Base-by-base conservation (phyloP, 2,888 invertebrate genomes). In the Nesidiocoris tenuis region DNA sequence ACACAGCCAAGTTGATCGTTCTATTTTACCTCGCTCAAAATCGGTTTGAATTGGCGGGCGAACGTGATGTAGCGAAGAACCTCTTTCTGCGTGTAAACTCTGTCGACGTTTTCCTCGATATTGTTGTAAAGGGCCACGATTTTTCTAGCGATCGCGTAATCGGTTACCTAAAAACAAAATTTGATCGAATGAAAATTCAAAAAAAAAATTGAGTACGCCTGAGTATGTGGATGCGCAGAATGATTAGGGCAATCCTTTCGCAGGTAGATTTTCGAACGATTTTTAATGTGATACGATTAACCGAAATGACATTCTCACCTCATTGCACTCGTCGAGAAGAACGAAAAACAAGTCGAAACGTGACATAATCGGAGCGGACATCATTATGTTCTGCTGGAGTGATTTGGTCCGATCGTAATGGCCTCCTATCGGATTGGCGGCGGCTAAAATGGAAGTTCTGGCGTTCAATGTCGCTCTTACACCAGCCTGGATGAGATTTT, bases 311-410 rank as follows among this genome's bases (percentile, higher is more conserved):
- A 39, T 39, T 39, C 77, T 78, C 80, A 88, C 90, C 85, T 95
- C 95, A 83, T 94, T 95, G 82, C 95, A 95, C 83, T 99, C 98
- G 83, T 99, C 99, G 1, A 98, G 93, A 0, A 99, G 87, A 80
- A 99, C 95, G 85, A 99, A 99, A 86, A 99, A 99, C 17, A 99
- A 86, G 85, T 99, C 99, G 84, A 99, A 99, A 80, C 99, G 89
- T 0, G 98, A 98, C 98, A 99, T 98, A 82, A 99, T 97, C 0
- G 99, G 98, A 0, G 98, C 96, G 0, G 95, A 91, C 17, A 99
- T 85, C 0, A 91, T 88, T 1, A 99, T 93, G 84, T 99, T 99
- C 83, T 98, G 96, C 81, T 96, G 95, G 2, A 99, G 85, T 0
- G 96, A 94, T 83, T 95, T 96, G 0, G 93, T 89, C 59, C 96